Evolutionary conservation across 2,888 invertebrate species (phyloP).

Genomic region (Bugulina stolonifera): DNA sequence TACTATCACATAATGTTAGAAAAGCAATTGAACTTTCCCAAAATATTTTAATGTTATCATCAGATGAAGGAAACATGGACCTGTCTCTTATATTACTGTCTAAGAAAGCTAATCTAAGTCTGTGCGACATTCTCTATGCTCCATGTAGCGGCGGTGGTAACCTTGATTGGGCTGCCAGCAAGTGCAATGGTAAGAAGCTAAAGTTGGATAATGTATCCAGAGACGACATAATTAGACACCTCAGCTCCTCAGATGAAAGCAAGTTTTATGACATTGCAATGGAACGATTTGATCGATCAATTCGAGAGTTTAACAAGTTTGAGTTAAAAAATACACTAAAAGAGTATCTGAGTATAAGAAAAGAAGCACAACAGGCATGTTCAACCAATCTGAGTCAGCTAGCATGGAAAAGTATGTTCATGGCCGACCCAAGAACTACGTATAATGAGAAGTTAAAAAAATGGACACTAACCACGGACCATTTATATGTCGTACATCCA

Average conservation of each 20-base stretch:
- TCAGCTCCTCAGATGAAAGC: not conserved
- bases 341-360: not conserved
- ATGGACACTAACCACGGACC: not conserved
- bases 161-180: not conserved
- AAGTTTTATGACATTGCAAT: not conserved
- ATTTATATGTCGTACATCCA: not conserved
- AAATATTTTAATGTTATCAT: not conserved
- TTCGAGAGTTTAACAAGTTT: too few species aligned
- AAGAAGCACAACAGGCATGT: not conserved
- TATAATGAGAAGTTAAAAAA: not conserved
- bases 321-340: not conserved
- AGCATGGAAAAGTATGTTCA: not conserved
- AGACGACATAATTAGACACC: not conserved
- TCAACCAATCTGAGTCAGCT: not conserved
- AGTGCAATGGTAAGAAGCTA: not conserved
- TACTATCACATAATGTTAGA: not conserved
- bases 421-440: not conserved
- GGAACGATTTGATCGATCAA: not conserved
- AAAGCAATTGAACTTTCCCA: not conserved
- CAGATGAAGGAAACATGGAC: conserved; percentile 12
- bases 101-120: not conserved
- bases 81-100: not conserved
- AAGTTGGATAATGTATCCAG: not conserved
- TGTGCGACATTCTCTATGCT: conserved; percentile 8
- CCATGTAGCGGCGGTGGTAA: not conserved